Conservation (phyloP, 37 sponge, comb jelly and placozoan genomes). For the Diacarnus erythraeanus region DNA sequence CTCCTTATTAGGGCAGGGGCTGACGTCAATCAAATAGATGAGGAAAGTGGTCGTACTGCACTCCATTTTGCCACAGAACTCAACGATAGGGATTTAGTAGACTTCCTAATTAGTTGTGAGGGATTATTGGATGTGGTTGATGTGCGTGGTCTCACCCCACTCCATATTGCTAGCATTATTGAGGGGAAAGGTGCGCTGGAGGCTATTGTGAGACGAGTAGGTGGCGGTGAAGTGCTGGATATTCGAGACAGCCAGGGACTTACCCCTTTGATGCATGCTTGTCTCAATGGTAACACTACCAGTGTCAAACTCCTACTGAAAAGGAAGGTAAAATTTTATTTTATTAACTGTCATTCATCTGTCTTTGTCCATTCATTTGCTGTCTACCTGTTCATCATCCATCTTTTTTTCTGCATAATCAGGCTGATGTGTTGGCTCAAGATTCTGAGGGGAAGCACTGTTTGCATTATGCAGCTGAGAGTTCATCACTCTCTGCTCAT, state of each 20-base stretch:
- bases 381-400: neutral
- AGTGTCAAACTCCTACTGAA: slow-evolving; percentile 63
- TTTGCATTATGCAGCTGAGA: slow-evolving; percentile 73
- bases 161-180: slow-evolving; percentile 54
- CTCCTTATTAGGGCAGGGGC: slow-evolving; percentile 21
- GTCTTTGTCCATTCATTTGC: neutral
- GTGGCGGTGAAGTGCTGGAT: slow-evolving; percentile 51
- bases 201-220: slow-evolving; percentile 38
- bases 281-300: slow-evolving; percentile 37
- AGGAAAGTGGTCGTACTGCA: slow-evolving; percentile 14
- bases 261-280: slow-evolving; percentile 81
- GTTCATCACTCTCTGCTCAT: slow-evolving; percentile 17
- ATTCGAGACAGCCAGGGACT: slow-evolving; percentile 53
- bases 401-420: neutral
- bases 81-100: slow-evolving; percentile 12
- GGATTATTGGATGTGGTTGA: slow-evolving; percentile 26
- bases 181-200: slow-evolving; percentile 30
- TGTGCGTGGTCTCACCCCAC: slow-evolving; percentile 45
- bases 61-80: slow-evolving; percentile 47
- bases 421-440: neutral
- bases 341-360: neutral
- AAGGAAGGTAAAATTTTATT: slow-evolving; percentile 60
- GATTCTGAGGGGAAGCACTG: slow-evolving; percentile 66
- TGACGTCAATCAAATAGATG: slow-evolving; percentile 14
- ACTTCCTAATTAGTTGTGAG: slow-evolving; percentile 27